Evolutionary conservation across 2,113 vertebrate genomes (phyloP).

Genomic region (Calonectris borealis): DNA sequence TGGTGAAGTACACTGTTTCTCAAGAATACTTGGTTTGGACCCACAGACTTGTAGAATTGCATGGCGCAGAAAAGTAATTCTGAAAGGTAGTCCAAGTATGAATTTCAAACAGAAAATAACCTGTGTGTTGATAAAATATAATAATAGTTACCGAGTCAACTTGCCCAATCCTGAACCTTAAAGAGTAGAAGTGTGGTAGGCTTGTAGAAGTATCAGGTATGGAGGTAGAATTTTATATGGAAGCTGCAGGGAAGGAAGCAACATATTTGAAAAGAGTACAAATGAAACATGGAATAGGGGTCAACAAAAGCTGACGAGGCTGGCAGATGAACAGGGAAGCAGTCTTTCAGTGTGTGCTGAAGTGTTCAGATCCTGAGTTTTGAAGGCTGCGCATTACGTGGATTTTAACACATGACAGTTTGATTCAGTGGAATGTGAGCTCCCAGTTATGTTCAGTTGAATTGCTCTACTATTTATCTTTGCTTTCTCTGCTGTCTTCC

Average conservation of each 20-base stretch:
- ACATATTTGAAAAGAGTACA: background rate
- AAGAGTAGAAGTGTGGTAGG: background rate
- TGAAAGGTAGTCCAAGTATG: background rate
- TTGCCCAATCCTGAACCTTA: background rate
- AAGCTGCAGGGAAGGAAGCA: background rate
- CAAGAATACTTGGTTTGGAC: background rate
- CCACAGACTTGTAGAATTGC: background rate
- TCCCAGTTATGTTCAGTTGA: background rate
- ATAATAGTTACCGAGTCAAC: background rate
- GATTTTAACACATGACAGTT: background rate
- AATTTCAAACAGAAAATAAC: background rate
- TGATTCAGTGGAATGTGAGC: background rate
- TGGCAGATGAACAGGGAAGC: conserved; percentile 7
- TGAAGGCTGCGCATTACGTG: background rate
- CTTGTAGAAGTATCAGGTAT: background rate
- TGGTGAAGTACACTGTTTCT: background rate
- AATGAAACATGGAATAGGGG: background rate
- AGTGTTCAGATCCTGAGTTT: background rate
- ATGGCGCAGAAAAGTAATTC: background rate
- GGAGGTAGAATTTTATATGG: background rate
- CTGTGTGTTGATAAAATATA: background rate
- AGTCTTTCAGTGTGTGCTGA: background rate
- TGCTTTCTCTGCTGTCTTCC: background rate
- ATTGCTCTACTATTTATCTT: background rate
- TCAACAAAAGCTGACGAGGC: background rate